Evolutionary conservation across 2,888 invertebrate genomes (phyloP).

Genomic region (Hypomecis atomaria): DNA sequence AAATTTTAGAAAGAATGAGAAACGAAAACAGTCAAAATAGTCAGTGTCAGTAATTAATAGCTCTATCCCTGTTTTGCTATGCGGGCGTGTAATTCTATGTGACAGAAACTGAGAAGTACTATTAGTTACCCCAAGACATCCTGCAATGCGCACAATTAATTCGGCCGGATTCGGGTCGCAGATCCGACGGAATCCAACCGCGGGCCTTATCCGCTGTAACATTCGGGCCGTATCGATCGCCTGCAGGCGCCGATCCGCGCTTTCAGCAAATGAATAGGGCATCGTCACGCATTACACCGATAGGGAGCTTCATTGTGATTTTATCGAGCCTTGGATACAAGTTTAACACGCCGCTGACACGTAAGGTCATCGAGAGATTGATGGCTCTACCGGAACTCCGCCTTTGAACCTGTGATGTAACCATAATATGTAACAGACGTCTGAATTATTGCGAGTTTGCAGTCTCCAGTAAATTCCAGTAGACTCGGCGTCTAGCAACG

Average conservation of each 20-base stretch:
- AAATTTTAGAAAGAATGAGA: no score
- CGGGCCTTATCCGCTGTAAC: conserved; percentile 10
- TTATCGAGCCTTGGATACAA: conserved; percentile 31
- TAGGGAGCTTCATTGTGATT: conserved; percentile 28
- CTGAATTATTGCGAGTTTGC: conserved; percentile 21
- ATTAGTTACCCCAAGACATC: conserved; percentile 14
- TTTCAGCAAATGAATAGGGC: conserved; percentile 38
- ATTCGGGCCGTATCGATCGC: conserved; percentile 36
- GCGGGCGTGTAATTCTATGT: background rate
- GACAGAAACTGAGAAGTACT: conserved; percentile 18
- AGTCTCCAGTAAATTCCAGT: conserved; percentile 23
- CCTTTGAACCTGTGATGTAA: conserved; percentile 32
- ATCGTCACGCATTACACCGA: conserved; percentile 42
- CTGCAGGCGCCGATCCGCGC: conserved; percentile 37
- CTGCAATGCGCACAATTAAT: conserved; percentile 23
- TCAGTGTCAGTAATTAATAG: no score
- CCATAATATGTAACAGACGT: conserved; percentile 33
- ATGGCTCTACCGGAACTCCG: conserved; percentile 32
- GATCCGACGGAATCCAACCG: conserved; percentile 1
- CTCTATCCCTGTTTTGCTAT: background rate
- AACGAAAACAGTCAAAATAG: no score
- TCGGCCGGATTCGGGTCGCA: background rate
- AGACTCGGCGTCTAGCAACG: conserved; percentile 21
- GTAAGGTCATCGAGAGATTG: conserved; percentile 36
- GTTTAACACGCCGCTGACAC: conserved; percentile 29